Evolutionary conservation across 2,113 vertebrate genomes (phyloP).

Genomic region (Scolopax mira): DNA sequence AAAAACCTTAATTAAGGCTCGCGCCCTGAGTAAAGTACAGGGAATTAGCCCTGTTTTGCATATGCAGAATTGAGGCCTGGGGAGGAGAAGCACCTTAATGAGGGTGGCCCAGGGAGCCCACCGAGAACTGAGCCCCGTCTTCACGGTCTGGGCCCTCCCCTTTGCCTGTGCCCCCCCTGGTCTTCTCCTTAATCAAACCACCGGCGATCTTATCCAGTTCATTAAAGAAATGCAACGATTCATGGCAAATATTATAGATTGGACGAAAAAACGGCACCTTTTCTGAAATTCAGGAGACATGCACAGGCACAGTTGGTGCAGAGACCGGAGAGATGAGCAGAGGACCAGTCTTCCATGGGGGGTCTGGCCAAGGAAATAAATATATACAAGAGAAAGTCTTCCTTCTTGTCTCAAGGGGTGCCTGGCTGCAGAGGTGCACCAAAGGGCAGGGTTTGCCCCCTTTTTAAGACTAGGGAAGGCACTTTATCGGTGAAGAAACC

Average conservation of each 20-base stretch:
- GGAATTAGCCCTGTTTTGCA: constrained; percentile 3
- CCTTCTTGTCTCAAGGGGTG: neutral
- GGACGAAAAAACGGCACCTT: neutral
- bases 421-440: neutral
- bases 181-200: neutral
- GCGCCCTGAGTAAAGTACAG: neutral
- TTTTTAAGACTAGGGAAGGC: neutral
- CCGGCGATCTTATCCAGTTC: neutral
- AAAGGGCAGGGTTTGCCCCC: neutral
- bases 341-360: neutral
- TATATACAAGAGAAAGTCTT: neutral
- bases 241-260: neutral
- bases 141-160: neutral
- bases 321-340: neutral
- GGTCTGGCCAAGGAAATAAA: neutral
- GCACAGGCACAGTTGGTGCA: fast-evolving
- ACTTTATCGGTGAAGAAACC: neutral
- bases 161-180: neutral
- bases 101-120: neutral
- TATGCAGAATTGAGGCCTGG: neutral
- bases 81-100: neutral
- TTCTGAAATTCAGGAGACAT: neutral
- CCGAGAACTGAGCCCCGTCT: neutral
- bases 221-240: neutral
- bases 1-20: neutral